A percentile compares a stretch with the other conserved stretches of the same genome.
Evolutionary conservation across 1,140 invertebrate species (phyloP).

Genomic region (Venustaconcha ellipsiformis): DNA sequence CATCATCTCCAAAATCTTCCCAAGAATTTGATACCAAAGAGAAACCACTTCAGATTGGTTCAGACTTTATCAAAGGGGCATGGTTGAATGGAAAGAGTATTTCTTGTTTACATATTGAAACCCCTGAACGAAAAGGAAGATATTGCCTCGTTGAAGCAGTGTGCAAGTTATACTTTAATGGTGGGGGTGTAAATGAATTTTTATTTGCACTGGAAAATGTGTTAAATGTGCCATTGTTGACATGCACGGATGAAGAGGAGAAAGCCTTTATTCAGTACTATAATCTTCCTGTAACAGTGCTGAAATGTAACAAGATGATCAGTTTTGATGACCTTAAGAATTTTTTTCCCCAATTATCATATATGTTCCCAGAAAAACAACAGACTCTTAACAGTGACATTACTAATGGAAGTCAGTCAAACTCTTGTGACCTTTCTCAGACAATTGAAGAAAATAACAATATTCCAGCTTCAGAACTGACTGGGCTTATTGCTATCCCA

Average conservation of each 20-base stretch:
- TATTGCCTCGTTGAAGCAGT: conserved; percentile 64
- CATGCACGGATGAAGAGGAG: conserved; percentile 58
- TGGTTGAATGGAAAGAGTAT: conserved; percentile 61
- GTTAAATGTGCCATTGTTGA: conserved; percentile 50
- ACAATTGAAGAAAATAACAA: no score
- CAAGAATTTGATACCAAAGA: not conserved
- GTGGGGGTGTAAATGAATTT: conserved; percentile 60
- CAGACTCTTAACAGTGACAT: conserved; percentile 15
- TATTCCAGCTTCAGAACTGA: no score
- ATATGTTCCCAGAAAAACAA: conserved; percentile 52
- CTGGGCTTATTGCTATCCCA: no score
- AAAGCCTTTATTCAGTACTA: conserved; percentile 65
- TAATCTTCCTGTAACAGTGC: conserved; percentile 55
- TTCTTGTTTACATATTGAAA: conserved; percentile 53
- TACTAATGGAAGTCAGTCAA: not conserved
- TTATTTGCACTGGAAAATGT: conserved; percentile 59
- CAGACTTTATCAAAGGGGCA: conserved; percentile 53
- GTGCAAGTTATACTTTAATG: conserved; percentile 62
- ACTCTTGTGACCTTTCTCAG: no score
- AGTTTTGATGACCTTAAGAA: conserved; percentile 54
- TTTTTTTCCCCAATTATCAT: conserved; percentile 60
- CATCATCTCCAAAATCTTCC: not conserved
- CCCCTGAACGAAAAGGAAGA: conserved; percentile 40
- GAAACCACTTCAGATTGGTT: conserved; percentile 9
- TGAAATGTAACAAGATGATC: conserved; percentile 65